Base-by-base conservation (phyloP, 2,113 vertebrate species). In the Indicator indicator region DNA sequence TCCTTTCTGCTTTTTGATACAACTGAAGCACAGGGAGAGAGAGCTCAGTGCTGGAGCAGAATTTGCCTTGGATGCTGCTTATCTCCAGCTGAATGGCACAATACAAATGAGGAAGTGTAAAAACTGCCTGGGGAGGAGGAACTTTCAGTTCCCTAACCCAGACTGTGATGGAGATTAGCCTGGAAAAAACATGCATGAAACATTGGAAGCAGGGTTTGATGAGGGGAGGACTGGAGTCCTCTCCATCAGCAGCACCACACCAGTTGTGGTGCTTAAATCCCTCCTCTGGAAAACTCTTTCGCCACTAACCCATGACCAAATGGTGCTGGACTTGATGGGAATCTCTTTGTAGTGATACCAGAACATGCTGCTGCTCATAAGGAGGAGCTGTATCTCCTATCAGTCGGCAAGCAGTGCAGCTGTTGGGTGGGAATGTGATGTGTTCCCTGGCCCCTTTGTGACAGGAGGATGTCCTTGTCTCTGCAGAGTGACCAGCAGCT, bases 401-500 rank as follows among this genome's bases (percentile, higher is more conserved):
- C 12, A n/a, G 40, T 18, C 18, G 2, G 5, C 23, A 11, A 16
- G 60, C 55, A 1, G 32, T 14, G 50, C 33, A 3, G 42, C 59
- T 58, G 2, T 4, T 12, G 28, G 19, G 32, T 19, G 32, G 18
- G n/a, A 11, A 12, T 4, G 30, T 8, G 55, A 4, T 19, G 28
- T 40, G 5, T 46, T 75, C 6, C 50, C 62, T 82, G 23, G 52
- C 0, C 21, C 3, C 5, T 3, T n/a, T 14, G 55, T 42, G 77
- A 89, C 20, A 3, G 5, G 77, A 55, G 38, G 10, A 59, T 86
- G 38, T 30, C 92, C 30, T 95, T 96, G 9, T 80, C 42, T 89
- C 69, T 46, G 10, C 97, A 99, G 99, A 99, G 98, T 97, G 99
- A 99, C 90, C 98, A 99, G 97, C 99, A 99, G 98, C 98, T 99